Evolutionary conservation across 2,797 vertebrate genomes (phyloP).

Genomic region (Neostethus bicornis): DNA sequence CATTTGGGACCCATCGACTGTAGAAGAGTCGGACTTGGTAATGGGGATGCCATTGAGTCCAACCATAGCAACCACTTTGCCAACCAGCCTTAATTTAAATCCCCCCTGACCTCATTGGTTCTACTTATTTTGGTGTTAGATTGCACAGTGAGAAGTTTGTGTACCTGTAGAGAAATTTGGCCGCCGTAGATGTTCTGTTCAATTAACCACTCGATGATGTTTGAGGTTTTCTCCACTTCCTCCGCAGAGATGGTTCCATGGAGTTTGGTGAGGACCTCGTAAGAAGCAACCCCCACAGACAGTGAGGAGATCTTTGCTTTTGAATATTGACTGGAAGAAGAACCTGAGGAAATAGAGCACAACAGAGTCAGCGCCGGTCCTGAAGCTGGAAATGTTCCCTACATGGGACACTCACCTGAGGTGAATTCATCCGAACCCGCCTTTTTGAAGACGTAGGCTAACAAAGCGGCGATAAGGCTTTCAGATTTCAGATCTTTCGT

Average conservation of each 20-base stretch:
- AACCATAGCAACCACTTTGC: no score
- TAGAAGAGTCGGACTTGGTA: no score
- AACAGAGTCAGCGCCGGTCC: not conserved
- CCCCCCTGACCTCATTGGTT: no score
- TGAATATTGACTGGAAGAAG: conserved; percentile 69
- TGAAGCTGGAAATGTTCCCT: not conserved
- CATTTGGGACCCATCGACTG: no score
- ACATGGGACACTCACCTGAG: conserved; percentile 39
- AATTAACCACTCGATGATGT: conserved; percentile 82
- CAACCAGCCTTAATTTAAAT: no score
- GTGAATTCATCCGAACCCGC: not conserved
- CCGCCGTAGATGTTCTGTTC: conserved; percentile 81
- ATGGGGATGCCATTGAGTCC: no score
- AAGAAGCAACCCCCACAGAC: conserved; percentile 85
- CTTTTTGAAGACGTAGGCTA: conserved; percentile 3
- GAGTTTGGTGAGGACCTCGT: conserved; percentile 80
- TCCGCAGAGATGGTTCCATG: conserved; percentile 52
- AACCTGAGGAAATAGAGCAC: conserved; percentile 54
- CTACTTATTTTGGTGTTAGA: no score
- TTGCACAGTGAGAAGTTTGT: not conserved
- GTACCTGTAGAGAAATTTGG: conserved; percentile 90
- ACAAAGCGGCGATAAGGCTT: not conserved
- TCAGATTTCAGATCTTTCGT: not conserved
- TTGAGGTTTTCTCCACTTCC: conserved; percentile 72
- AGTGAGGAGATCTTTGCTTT: conserved; percentile 60